Percentiles rank a stretch among this genome's conserved stretches.
These are phyloP conservation scores for Heterodera schachtii DNA, from an alignment of 1,140 invertebrate species.

Conservation along the genomic window DNA sequence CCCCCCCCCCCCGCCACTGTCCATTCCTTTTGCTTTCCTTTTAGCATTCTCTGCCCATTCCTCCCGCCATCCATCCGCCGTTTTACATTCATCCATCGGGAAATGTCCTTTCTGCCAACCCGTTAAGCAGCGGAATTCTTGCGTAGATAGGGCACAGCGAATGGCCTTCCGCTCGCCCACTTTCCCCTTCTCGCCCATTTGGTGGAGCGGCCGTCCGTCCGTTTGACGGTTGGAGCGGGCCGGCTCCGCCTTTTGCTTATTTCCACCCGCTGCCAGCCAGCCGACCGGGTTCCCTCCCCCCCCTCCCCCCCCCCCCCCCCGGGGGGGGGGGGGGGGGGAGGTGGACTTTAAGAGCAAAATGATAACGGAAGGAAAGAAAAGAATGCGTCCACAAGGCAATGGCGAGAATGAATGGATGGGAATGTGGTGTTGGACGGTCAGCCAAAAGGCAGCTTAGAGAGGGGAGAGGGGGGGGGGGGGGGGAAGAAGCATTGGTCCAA, in stretches of 20 bases:
- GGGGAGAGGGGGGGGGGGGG: too few species aligned
- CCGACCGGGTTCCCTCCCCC: neutral
- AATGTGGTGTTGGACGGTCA: neutral
- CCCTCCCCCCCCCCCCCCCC: too few species aligned
- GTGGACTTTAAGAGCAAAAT: neutral
- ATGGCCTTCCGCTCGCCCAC: too few species aligned
- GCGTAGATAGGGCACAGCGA: neutral
- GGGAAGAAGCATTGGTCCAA: neutral
- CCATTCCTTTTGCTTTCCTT: neutral
- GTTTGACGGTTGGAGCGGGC: neutral
- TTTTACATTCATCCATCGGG: constrained; percentile 1
- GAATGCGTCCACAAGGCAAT: neutral
- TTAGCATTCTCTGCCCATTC: neutral
- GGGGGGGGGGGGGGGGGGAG: too few species aligned
- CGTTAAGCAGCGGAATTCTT: neutral
- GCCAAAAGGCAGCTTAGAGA: neutral
- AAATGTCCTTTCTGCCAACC: neutral
- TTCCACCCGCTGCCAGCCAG: constrained; percentile 1
- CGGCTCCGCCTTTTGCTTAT: neutral
- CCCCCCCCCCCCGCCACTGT: neutral
- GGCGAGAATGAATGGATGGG: neutral
- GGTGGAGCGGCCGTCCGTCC: neutral
- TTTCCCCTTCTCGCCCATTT: too few species aligned
- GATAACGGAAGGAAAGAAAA: neutral
- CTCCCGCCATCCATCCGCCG: neutral